phyloP scores from a whole-genome alignment of 2,888 invertebrate genomes.

The Colostygia pectinataria region DNA sequence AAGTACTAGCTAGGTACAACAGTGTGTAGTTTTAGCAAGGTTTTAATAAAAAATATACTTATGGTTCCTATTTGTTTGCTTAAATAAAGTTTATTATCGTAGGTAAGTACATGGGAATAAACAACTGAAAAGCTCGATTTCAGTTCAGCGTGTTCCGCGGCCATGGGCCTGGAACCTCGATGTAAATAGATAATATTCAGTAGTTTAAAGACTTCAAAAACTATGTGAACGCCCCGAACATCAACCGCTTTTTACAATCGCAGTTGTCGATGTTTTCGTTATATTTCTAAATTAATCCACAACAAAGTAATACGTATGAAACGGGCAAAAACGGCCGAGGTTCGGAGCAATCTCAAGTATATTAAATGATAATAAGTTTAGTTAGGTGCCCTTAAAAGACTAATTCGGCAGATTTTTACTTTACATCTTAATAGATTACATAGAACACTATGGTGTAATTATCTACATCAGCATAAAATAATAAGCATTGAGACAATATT shows the following conservation, averaged over 20 bases:
- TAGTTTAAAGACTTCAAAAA: conserved; percentile 67
- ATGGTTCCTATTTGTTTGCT: not conserved
- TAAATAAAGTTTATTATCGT: not conserved
- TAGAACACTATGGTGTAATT: conserved; percentile 70
- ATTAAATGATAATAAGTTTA: conserved; percentile 45
- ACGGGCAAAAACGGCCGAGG: too few species aligned
- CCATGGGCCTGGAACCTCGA: conserved; percentile 52
- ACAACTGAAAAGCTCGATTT: conserved; percentile 40
- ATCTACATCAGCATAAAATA: conserved; percentile 48
- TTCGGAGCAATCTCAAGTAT: too few species aligned
- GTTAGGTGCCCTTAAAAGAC: conserved; percentile 65
- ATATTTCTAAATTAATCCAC: too few species aligned
- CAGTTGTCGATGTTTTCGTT: too few species aligned
- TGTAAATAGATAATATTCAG: conserved; percentile 56
- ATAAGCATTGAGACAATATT: conserved; percentile 30
- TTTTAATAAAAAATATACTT: too few species aligned
- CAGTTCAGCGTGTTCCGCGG: conserved; percentile 17
- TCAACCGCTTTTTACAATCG: too few species aligned
- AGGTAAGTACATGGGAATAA: not conserved
- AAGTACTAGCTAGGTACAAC: too few species aligned
- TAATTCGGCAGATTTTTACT: conserved; percentile 75
- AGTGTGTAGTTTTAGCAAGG: too few species aligned
- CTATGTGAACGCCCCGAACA: too few species aligned
- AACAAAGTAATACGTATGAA: too few species aligned
- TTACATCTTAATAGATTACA: conserved; percentile 54